Percentiles rank a stretch among this genome's conserved stretches.
phyloP scores from a whole-genome alignment of 2,888 invertebrate genomes.

The Linyphia triangularis region DNA sequence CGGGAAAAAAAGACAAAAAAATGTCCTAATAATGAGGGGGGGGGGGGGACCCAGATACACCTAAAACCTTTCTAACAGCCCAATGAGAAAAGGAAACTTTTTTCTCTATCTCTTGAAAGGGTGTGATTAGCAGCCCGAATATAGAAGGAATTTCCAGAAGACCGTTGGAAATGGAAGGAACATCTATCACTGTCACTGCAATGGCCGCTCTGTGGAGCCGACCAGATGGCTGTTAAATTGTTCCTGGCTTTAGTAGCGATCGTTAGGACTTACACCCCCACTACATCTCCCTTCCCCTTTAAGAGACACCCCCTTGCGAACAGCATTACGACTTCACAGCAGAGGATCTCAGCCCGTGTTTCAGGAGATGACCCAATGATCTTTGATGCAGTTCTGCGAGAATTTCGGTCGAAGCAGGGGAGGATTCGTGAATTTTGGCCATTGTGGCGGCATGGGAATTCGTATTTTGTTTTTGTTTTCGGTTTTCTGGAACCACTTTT shows the following conservation, averaged over 20 bases:
- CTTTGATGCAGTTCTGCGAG: constrained; percentile 6
- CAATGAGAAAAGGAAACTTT: background rate
- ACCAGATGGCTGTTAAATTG: constrained; percentile 60
- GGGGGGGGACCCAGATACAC: too few species aligned
- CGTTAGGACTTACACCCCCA: constrained; percentile 19
- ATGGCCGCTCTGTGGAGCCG: constrained; percentile 17
- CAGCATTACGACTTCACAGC: background rate
- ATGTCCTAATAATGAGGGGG: background rate
- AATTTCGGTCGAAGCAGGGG: background rate
- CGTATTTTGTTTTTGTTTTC: background rate
- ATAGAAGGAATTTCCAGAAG: constrained; percentile 37
- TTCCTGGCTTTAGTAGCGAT: constrained; percentile 52
- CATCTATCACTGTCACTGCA: constrained; percentile 51
- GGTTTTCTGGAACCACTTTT: background rate
- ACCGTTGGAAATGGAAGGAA: constrained; percentile 21
- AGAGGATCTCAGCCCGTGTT: background rate
- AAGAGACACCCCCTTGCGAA: background rate
- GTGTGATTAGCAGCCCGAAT: constrained; percentile 58
- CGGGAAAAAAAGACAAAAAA: constrained; percentile 6
- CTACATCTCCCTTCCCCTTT: background rate
- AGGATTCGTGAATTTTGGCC: background rate
- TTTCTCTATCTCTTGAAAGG: constrained; percentile 10
- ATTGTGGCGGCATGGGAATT: background rate
- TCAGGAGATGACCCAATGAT: background rate
- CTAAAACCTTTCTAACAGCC: constrained; percentile 24